Evolutionary conservation across 2,797 vertebrate species (phyloP), one percentile per base, ranked within the genome.

Genomic region (Myotis myotis): DNA sequence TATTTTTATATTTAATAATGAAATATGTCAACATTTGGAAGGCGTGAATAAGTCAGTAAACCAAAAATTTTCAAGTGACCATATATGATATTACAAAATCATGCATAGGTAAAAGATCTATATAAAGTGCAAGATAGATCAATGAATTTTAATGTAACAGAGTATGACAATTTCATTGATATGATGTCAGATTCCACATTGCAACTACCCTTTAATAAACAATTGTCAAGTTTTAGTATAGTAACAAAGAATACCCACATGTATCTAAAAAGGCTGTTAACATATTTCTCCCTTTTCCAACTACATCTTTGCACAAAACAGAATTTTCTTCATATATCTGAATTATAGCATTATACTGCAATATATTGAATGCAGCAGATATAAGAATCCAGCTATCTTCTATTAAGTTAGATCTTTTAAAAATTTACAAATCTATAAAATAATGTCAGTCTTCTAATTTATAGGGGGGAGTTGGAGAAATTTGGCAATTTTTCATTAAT

Each of bases 11-110:
- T 88, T 92, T 87, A 85, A 49, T 72, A 90, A 68, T 62, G 25
- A 94, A 96, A 81, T 72, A 41, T 80, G 78, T 87, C 86, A 96
- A 87, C 70, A 94, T 85, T 96, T 92, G 30, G 68, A 94, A 92
- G 44, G 89, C 33, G 64, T 38, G 17, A 90, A 81, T 80, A 82
- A 81, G 15, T 85, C n/a, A 78, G 17, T 80, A 8, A 83, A 60
- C 30, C 19, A 78, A 53, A 76, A 71, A 89, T 89, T 94, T 94
- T 92, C 47, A 93, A 93, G 81, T 53, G 25, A 20, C 30, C 41
- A 85, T 84, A 62, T 5, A 57, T 36, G 38, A 76, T 91, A 60
- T 57, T 74, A 75, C 38, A 89, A 93, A 93, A 53, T 44, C 53
- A 38, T 51, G 6, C 13, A 49, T 15, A 93, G 22, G 22, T 66